phyloP scores from a whole-genome alignment of 2,888 invertebrate species.

The Plusia festucae region DNA sequence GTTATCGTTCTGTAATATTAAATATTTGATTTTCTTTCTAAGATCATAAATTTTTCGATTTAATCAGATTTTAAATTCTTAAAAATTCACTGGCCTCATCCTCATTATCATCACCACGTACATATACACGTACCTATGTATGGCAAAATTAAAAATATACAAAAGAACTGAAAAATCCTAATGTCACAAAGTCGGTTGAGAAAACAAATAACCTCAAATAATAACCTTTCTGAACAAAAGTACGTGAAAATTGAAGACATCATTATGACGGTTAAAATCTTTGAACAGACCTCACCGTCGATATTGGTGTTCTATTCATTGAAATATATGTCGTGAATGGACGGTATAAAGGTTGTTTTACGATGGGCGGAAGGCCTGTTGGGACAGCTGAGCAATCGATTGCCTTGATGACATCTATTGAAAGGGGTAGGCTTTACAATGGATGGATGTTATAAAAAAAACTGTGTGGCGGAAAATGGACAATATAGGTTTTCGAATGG shows the following conservation, averaged over 20 bases:
- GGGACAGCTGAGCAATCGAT: slow-evolving; percentile 23
- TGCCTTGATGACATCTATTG: slow-evolving; percentile 32
- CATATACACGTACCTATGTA: too few species aligned
- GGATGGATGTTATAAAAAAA: slow-evolving; percentile 19
- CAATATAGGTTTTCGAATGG: not conserved
- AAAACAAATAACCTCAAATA: not conserved
- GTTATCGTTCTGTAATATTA: too few species aligned
- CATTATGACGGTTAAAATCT: slow-evolving; percentile 10
- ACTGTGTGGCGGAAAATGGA: not conserved
- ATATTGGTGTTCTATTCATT: not conserved
- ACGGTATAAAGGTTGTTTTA: slow-evolving; percentile 11
- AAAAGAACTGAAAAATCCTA: not conserved
- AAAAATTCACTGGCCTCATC: too few species aligned
- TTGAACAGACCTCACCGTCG: not conserved
- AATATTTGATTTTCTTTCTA: too few species aligned
- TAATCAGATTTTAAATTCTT: too few species aligned
- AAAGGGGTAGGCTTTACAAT: slow-evolving; percentile 24
- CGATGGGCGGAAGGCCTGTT: not conserved
- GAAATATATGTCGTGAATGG: not conserved
- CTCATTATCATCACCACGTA: too few species aligned
- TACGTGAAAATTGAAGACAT: slow-evolving; percentile 3
- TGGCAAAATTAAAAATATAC: not conserved
- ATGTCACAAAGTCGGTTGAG: not conserved
- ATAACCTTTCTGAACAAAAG: slow-evolving; percentile 9
- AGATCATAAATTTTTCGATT: too few species aligned